Conservation (phyloP, 2,113 vertebrate genomes). For the Lota lota region DNA sequence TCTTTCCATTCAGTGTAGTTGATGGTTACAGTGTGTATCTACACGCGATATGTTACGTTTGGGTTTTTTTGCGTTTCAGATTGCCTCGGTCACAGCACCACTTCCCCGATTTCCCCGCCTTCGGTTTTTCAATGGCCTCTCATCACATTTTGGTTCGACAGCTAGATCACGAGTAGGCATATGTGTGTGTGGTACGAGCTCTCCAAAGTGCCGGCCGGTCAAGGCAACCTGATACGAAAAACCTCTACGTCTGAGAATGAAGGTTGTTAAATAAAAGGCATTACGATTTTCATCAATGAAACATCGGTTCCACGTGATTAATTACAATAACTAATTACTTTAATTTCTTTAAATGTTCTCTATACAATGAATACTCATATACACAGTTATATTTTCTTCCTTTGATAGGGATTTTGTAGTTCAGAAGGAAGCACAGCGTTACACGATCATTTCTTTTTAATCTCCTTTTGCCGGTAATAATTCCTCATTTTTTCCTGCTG, state of each 20-base stretch:
- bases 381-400: constrained; percentile 41
- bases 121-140: not conserved
- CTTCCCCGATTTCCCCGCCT: too few relatives aligned
- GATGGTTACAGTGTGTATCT: constrained; percentile 79
- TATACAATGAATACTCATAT: constrained; percentile 63
- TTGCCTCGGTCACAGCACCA: not conserved
- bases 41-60: constrained; percentile 75
- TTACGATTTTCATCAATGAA: constrained; percentile 62
- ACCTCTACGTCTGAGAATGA: constrained; percentile 47
- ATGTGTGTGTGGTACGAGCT: too few relatives aligned
- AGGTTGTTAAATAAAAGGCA: constrained; percentile 39
- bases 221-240: constrained; percentile 21
- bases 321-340: constrained; percentile 56
- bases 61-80: constrained; percentile 33
- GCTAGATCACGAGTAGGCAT: too few relatives aligned
- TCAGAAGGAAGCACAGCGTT: constrained; percentile 60
- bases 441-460: constrained; percentile 16
- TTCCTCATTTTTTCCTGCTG: constrained; percentile 14
- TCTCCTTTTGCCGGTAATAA: constrained; percentile 45
- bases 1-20: constrained; percentile 68
- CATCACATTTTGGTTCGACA: not conserved
- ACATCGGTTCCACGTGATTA: constrained; percentile 44
- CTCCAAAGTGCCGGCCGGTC: not conserved
- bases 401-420: constrained; percentile 43
- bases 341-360: constrained; percentile 48